These are phyloP conservation scores for Drosophila repletoides DNA, from an alignment of 1,140 invertebrate species.

Conservation along the genomic window DNA sequence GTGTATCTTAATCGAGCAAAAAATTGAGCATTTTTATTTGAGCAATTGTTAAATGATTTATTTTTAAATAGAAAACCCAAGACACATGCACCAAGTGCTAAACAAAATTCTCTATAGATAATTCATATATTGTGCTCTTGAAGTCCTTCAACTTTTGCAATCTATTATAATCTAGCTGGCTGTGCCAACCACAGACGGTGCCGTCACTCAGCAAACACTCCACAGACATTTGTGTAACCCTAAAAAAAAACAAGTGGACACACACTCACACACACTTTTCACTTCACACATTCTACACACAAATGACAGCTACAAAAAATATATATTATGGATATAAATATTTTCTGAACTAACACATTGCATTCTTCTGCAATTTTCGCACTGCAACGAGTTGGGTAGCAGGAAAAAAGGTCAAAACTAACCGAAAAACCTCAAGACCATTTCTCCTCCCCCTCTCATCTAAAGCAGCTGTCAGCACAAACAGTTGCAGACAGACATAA, in stretches of 20 bases:
- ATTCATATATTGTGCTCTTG: slow-evolving; percentile 11
- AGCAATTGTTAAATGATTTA: slow-evolving; percentile 21
- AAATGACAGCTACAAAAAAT: slow-evolving; percentile 69
- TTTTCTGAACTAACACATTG: slow-evolving; percentile 65
- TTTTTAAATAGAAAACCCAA: background rate
- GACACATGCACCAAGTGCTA: slow-evolving; percentile 2
- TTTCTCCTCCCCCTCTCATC: background rate
- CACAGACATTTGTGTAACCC: slow-evolving; percentile 62
- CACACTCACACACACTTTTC: background rate
- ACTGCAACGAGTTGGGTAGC: slow-evolving; percentile 31
- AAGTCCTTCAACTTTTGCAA: slow-evolving; percentile 29
- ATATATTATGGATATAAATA: slow-evolving; percentile 71
- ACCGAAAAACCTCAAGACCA: slow-evolving; percentile 16
- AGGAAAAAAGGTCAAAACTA: slow-evolving; percentile 16
- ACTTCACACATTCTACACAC: slow-evolving; percentile 19
- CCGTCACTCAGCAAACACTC: slow-evolving; percentile 59
- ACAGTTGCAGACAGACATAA: slow-evolving; percentile 76
- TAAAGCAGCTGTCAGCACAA: slow-evolving; percentile 65
- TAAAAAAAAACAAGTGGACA: slow-evolving; percentile 32
- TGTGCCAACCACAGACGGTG: slow-evolving; percentile 57
- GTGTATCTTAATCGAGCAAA: slow-evolving; percentile 1
- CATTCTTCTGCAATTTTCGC: slow-evolving; percentile 76
- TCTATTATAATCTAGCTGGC: slow-evolving; percentile 63
- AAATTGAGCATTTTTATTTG: background rate
- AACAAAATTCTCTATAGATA: slow-evolving; percentile 8